Conservation (phyloP, 2,888 invertebrate species). For the Dendrolimus houi region DNA sequence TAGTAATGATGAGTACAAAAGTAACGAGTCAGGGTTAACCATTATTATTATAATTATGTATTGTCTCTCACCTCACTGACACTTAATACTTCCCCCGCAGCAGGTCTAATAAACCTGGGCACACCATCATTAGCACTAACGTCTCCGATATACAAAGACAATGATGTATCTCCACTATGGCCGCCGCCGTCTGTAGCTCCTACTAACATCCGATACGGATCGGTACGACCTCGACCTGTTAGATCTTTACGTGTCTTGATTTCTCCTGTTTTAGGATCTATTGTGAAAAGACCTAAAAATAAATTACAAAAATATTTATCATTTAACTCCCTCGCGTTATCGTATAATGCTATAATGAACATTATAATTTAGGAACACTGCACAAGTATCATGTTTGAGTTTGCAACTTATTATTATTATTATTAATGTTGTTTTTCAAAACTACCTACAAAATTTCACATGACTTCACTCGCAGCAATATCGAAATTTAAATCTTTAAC, state of each 20-base stretch:
- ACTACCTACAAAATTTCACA: too few species aligned
- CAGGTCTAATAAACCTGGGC: slow-evolving; percentile 83
- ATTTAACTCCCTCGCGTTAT: too few species aligned
- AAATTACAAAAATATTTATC: not conserved
- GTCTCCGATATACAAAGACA: slow-evolving; percentile 84
- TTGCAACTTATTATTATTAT: too few species aligned
- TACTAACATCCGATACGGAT: slow-evolving; percentile 81
- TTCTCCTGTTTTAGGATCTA: slow-evolving; percentile 81
- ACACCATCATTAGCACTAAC: slow-evolving; percentile 89
- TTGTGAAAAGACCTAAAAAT: slow-evolving; percentile 78
- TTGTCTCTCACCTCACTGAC: slow-evolving; percentile 77
- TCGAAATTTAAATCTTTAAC: too few species aligned
- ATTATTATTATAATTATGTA: not conserved
- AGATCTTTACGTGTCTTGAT: slow-evolving; percentile 79
- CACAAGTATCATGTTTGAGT: too few species aligned
- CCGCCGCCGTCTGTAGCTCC: slow-evolving; percentile 83
- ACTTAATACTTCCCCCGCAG: slow-evolving; percentile 80
- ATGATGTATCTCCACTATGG: slow-evolving; percentile 77
- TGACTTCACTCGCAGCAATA: too few species aligned
- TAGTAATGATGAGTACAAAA: not conserved
- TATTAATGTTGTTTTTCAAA: too few species aligned
- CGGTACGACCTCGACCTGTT: slow-evolving; percentile 85
- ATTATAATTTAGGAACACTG: too few species aligned
- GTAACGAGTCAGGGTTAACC: not conserved
- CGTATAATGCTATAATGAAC: too few species aligned